These are phyloP conservation scores for Tachysurus vachellii DNA, from an alignment of 2,113 vertebrate species.

Conservation along the genomic window DNA sequence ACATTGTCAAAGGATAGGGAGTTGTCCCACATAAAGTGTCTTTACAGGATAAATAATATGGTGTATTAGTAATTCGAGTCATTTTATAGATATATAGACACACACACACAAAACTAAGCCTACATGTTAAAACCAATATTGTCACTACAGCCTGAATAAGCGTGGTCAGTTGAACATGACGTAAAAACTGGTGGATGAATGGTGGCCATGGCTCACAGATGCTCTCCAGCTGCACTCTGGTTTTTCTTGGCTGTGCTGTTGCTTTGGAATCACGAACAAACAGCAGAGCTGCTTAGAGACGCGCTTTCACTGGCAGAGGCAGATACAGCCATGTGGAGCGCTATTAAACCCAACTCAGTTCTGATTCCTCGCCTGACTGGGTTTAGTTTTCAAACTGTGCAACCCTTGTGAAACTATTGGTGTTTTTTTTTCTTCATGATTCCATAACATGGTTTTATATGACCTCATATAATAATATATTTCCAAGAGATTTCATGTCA, in stretches of 20 bases:
- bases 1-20: background rate
- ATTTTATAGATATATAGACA: background rate
- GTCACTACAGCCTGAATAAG: constrained; percentile 15
- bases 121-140: background rate
- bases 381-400: constrained; percentile 1
- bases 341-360: constrained; percentile 18
- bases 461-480: constrained; percentile 34
- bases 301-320: constrained; percentile 20
- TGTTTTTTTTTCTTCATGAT: constrained; percentile 8
- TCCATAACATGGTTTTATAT: constrained; percentile 16
- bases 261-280: constrained; percentile 35
- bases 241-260: constrained; percentile 35
- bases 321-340: constrained; percentile 25
- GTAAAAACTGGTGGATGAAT: constrained; percentile 31
- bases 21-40: background rate
- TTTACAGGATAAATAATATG: background rate
- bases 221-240: constrained; percentile 56
- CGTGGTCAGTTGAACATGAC: constrained; percentile 10
- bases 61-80: background rate
- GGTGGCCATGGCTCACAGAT: constrained; percentile 67
- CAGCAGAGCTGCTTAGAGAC: constrained; percentile 26
- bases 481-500: constrained; percentile 18
- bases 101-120: background rate
- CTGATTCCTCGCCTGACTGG: constrained; percentile 8
- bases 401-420: constrained; percentile 26